Conservation (phyloP, 2,113 vertebrate genomes). For the Grus americana region DNA sequence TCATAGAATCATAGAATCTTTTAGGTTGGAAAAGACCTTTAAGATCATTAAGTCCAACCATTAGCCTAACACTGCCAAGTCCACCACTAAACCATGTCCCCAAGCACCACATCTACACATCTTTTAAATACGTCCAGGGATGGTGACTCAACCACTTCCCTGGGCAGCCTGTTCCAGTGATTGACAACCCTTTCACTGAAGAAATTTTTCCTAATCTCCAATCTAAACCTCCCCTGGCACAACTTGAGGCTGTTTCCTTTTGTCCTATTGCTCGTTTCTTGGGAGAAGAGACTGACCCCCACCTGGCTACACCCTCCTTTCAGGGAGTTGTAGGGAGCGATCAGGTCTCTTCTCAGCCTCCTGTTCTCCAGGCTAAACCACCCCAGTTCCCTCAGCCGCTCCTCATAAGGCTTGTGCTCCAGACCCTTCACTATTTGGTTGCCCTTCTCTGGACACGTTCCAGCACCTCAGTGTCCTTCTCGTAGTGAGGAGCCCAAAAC, state of each 20-base stretch:
- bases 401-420: not conserved
- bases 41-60: accelerated
- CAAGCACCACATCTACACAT: accelerated
- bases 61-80: not conserved
- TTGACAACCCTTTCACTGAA: too few relatives aligned
- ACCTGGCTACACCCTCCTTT: not conserved
- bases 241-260: not conserved
- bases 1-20: not conserved
- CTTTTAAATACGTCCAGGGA: not conserved
- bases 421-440: not conserved
- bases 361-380: too few relatives aligned
- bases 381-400: not conserved
- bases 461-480: not conserved
- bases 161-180: not conserved
- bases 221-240: not conserved
- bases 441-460: not conserved
- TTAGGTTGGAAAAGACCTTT: not conserved
- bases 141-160: not conserved
- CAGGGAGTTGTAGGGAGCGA: not conserved
- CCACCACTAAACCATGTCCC: not conserved
- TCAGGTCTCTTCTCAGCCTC: not conserved
- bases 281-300: accelerated
- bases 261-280: not conserved
- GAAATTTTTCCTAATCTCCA: not conserved
- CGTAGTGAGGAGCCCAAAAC: not conserved